These are phyloP conservation scores for Sorex maritimensis DNA, from an alignment of 2,797 vertebrate genomes.

Conservation along the genomic window DNA sequence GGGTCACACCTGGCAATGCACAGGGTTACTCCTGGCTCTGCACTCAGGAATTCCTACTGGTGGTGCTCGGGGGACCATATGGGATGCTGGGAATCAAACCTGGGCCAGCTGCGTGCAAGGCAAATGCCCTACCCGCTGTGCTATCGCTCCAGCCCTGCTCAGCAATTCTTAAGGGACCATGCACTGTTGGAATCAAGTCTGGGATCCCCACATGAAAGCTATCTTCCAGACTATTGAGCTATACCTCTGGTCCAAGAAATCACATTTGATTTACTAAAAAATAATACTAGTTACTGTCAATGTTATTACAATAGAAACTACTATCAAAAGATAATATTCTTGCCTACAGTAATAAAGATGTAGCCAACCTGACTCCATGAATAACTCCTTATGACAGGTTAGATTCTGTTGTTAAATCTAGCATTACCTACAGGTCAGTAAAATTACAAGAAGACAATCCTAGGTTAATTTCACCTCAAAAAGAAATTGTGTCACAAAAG, in stretches of 20 bases:
- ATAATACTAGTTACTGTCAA: slow-evolving; percentile 64
- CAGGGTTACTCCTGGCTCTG: too few relatives aligned
- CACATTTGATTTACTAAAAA: slow-evolving; percentile 66
- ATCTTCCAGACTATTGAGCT: too few relatives aligned
- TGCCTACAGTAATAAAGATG: slow-evolving; percentile 70
- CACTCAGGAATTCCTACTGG: too few relatives aligned
- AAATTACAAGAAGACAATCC: slow-evolving; percentile 59
- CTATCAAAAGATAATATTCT: slow-evolving; percentile 72
- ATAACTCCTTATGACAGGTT: slow-evolving; percentile 75
- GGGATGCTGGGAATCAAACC: too few relatives aligned
- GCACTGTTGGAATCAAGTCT: too few relatives aligned
- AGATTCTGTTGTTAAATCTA: slow-evolving; percentile 67
- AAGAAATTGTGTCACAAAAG: slow-evolving; percentile 29
- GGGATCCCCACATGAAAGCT: too few relatives aligned
- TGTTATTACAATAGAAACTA: slow-evolving; percentile 70
- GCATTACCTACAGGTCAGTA: slow-evolving; percentile 42
- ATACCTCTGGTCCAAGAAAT: not conserved
- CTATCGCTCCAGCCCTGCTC: too few relatives aligned
- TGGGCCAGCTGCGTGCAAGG: too few relatives aligned
- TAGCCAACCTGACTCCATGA: slow-evolving; percentile 73
- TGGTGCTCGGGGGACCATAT: too few relatives aligned
- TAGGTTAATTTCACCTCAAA: not conserved
- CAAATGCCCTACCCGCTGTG: too few relatives aligned
- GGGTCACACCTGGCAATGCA: too few relatives aligned
- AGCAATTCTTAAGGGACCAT: too few relatives aligned